Conservation (phyloP, 1,140 invertebrate species). For the Drosophila triauraria region DNA sequence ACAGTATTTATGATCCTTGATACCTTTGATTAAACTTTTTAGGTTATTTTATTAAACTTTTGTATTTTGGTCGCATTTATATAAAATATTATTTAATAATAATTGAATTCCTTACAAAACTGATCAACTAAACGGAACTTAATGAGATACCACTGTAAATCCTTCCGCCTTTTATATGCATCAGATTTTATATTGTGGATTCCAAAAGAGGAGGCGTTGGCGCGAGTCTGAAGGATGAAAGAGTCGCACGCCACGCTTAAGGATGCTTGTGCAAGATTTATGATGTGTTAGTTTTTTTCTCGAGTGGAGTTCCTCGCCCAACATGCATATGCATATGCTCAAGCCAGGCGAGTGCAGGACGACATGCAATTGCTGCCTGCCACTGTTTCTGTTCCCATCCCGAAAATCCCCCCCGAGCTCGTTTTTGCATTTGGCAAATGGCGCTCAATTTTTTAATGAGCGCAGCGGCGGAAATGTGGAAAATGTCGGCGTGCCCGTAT, state of each 20-base stretch:
- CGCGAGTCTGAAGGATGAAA: conserved; percentile 38
- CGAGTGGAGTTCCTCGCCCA: conserved; percentile 63
- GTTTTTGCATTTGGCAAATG: conserved; percentile 68
- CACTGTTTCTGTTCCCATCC: conserved; percentile 22
- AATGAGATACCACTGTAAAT: neutral
- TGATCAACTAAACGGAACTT: neutral
- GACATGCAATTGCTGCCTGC: conserved; percentile 61
- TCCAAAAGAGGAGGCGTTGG: conserved; percentile 27
- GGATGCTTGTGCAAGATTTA: conserved; percentile 82
- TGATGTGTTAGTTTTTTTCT: conserved; percentile 74
- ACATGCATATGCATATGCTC: conserved; percentile 74
- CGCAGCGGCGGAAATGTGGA: conserved; percentile 66
- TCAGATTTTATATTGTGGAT: conserved; percentile 37
- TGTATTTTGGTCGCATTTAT: neutral
- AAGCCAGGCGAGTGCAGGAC: conserved; percentile 33
- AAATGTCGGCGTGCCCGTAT: conserved; percentile 12
- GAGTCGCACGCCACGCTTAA: conserved; percentile 59
- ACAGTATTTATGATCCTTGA: too few species aligned
- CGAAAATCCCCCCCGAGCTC: neutral
- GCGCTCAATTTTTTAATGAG: conserved; percentile 81
- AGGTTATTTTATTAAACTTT: too few species aligned
- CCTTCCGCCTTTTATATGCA: conserved; percentile 27
- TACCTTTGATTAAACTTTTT: too few species aligned
- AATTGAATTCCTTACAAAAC: neutral
- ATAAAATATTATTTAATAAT: too few species aligned